A percentile compares a stretch with the other conserved stretches of the same genome.
These are phyloP conservation scores for Xenopus petersii DNA, from an alignment of 2,797 vertebrate species.

Conservation along the genomic window DNA sequence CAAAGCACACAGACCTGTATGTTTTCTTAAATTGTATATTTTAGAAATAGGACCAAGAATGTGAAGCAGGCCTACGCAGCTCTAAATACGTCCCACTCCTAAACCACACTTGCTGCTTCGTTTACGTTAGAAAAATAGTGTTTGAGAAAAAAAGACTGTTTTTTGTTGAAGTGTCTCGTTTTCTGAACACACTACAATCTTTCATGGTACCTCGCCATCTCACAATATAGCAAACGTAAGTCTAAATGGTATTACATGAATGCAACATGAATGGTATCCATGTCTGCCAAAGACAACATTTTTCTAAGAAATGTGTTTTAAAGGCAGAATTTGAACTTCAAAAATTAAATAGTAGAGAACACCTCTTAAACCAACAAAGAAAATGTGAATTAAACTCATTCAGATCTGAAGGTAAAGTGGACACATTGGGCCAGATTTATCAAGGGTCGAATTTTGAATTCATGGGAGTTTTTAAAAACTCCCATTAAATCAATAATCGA, in stretches of 20 bases:
- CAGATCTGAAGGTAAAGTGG: background rate
- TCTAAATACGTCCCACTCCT: constrained; percentile 36
- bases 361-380: background rate
- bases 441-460: too few relatives aligned
- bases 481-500: too few relatives aligned
- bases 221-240: constrained; percentile 27
- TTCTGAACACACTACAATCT: constrained; percentile 26
- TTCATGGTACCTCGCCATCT: constrained; percentile 34
- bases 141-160: constrained; percentile 9
- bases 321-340: constrained; percentile 37
- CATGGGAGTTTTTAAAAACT: too few relatives aligned
- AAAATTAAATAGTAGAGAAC: constrained; percentile 28
- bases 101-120: constrained; percentile 41
- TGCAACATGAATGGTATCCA: constrained; percentile 2
- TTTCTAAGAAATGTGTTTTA: constrained; percentile 33
- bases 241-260: constrained; percentile 22
- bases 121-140: constrained; percentile 38
- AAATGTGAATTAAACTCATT: background rate
- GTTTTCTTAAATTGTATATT: constrained; percentile 46
- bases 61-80: constrained; percentile 39
- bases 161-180: background rate
- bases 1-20: constrained; percentile 26
- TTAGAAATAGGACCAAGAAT: constrained; percentile 35
- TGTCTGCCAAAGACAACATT: constrained; percentile 37
- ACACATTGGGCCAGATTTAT: too few relatives aligned